Evolutionary conservation across 2,797 vertebrate species (phyloP), one percentile per base, ranked within the genome.

Genomic region (Euphonia xanthogaster): DNA sequence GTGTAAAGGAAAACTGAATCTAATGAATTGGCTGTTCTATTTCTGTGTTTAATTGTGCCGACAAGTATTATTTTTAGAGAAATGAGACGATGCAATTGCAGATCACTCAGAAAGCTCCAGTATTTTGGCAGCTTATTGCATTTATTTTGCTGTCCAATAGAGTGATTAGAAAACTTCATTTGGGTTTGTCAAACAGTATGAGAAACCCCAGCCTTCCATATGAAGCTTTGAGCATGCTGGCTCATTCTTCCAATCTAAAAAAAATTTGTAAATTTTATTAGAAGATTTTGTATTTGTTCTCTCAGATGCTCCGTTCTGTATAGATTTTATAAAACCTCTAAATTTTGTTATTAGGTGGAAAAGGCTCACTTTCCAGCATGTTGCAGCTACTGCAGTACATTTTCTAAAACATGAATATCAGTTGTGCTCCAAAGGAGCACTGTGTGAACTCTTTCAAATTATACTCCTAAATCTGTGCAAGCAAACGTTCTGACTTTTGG

Each of bases 31-130:
- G n/a, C 51, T 86, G 75, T 83, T 86, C 76, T 79, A 76, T 51
- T 95, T 92, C 63, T 66, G 67, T 71, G 53, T 88, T 90, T 93
- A 92, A 80, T 93, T 88, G 72, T 67, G 42, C 94, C 33, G 60
- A 88, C 55, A 88, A 81, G 67, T 45, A 60, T 65, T 78, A 87
- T 79, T 96, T 96, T 92, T 88, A 66, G 44, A 81, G 66, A 88
- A 92, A 86, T 30, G 58, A 93, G 86, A 90, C 63, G 86, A 81
- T 73, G 39, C 60, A 86, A 51, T 81, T 84, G 40, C 48, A 76
- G 61, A 48, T 53, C 75, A 37, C 60, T 81, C 67, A 78, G 77
- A 84, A 90, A 62, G 18, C 60, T 53, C 40, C 55, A 33, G 48
- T 82, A 33, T 94, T 78, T 71, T 87, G 94, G 60, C 86, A 92